A percentile compares a stretch with the other conserved stretches of the same genome.
These are phyloP conservation scores for Seriola dumerili DNA, from an alignment of 2,113 vertebrate species.

Conservation along the genomic window DNA sequence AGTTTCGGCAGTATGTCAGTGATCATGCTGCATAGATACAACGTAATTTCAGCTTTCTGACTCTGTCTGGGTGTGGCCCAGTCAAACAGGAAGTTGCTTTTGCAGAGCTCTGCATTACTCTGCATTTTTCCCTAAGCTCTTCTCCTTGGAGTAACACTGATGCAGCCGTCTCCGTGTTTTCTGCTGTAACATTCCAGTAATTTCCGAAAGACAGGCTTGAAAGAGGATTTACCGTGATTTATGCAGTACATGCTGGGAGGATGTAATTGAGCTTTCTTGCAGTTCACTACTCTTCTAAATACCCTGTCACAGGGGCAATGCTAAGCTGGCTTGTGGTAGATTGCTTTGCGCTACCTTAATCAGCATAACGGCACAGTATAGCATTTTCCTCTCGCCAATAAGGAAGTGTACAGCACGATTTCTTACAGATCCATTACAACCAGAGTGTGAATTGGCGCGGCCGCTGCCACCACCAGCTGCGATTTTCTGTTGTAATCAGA, in stretches of 20 bases:
- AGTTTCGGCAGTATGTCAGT: conserved; percentile 29
- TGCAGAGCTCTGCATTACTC: conserved; percentile 53
- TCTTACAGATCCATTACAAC: conserved; percentile 47
- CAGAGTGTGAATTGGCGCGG: conserved; percentile 16
- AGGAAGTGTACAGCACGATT: conserved; percentile 54
- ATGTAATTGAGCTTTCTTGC: conserved; percentile 82
- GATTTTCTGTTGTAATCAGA: conserved; percentile 50
- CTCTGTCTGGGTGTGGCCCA: conserved; percentile 50
- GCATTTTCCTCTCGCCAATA: conserved; percentile 50
- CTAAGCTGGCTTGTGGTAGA: conserved; percentile 75
- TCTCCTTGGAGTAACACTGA: conserved; percentile 43
- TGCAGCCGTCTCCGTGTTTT: conserved; percentile 58
- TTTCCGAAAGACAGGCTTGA: conserved; percentile 76
- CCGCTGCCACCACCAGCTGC: conserved; percentile 35
- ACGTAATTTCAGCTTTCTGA: conserved; percentile 13
- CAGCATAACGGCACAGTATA: conserved; percentile 74
- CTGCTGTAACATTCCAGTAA: conserved; percentile 71
- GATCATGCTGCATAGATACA: conserved; percentile 31
- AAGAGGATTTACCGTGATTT: conserved; percentile 79
- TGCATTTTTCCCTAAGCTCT: conserved; percentile 55
- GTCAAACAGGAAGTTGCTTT: conserved; percentile 64
- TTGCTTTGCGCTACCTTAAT: conserved; percentile 76
- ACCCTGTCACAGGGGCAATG: conserved; percentile 81
- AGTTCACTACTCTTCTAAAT: conserved; percentile 81
- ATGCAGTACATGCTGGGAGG: conserved; percentile 77